phyloP scores from a whole-genome alignment of 2,797 vertebrate species.

The Antrozous pallidus region DNA sequence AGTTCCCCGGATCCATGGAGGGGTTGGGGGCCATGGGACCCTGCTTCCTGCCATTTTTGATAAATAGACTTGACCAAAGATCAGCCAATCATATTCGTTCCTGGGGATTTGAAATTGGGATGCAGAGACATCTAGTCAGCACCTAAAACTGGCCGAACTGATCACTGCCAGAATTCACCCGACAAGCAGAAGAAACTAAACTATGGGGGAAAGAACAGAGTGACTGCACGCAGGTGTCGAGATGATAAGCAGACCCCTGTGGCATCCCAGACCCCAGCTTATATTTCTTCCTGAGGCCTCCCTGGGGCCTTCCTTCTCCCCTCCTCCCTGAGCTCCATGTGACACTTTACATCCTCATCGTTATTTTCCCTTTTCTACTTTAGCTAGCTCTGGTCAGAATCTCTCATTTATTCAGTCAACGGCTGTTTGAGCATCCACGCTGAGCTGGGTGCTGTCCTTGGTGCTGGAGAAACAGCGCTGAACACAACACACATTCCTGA shows the following conservation, averaged over 20 bases:
- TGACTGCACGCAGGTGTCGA: neutral
- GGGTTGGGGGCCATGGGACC: accelerated
- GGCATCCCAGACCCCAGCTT: neutral
- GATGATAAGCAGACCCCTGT: neutral
- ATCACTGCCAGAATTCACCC: neutral
- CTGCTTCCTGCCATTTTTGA: neutral
- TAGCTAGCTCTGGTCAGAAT: neutral
- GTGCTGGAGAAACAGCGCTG: neutral
- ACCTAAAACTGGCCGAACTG: neutral
- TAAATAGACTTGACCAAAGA: neutral
- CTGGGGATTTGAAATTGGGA: neutral
- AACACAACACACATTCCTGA: neutral
- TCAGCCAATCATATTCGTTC: neutral
- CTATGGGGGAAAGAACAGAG: neutral
- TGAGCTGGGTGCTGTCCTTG: neutral
- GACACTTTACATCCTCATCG: neutral
- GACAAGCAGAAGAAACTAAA: neutral
- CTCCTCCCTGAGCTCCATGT: neutral
- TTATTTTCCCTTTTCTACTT: neutral
- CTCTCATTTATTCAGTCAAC: neutral
- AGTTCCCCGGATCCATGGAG: neutral
- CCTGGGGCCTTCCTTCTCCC: neutral
- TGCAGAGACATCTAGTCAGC: neutral
- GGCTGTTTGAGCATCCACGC: neutral
- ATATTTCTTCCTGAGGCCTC: neutral